Evolutionary conservation across 2,888 invertebrate genomes (phyloP), one percentile per base, ranked within the genome.

Genomic region (Caenorhabditis angaria): DNA sequence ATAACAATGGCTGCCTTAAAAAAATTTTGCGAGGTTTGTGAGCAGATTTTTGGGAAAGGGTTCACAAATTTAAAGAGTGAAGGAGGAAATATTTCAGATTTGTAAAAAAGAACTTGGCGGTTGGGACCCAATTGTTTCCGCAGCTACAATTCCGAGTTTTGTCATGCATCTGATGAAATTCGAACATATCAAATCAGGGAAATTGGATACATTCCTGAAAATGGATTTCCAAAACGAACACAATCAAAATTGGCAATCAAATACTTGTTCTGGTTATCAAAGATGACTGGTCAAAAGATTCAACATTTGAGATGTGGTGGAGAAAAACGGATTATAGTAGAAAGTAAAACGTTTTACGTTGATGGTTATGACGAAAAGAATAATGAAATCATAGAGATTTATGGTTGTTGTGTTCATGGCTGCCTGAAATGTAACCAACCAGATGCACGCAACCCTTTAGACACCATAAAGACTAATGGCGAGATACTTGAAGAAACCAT

Each of bases 191-290:
- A 5, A 12, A 12, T 4, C 8, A 5, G 48, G 48, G 48, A 48
- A n/a, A 20, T 50, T 8, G 60, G 60, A 27, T 50, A 60, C 60
- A 50, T 60, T 18, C 60, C 60, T 12, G 60, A 60, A 29, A 51
- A 51, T 20, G 60, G 60, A 20, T 60, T 10, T 20, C 50, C 50
- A 6, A 27, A 28, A 2, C 28, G 27, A 6, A 60, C 41, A 48
- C 41, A 60, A 14, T 60, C 60, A 12, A 18, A 10, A 10, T 20
- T 48, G 18, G 59, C 59, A 1, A 32, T 59, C 22, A 59, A 59
- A n/a, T 47, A 59, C 6, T 22, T 59, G 3, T 27, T 27, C 2
- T 59, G 59, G 59, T 8, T 59, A 18, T 41, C 41, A 14, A 25
- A 48, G 10, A 18, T 47, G 14, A n/a, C n/a, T 4, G n/a, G n/a